A percentile compares a stretch with the other conserved stretches of the same genome.
Evolutionary conservation across 2,888 invertebrate species (phyloP).

Genomic region (Troilus luridus): DNA sequence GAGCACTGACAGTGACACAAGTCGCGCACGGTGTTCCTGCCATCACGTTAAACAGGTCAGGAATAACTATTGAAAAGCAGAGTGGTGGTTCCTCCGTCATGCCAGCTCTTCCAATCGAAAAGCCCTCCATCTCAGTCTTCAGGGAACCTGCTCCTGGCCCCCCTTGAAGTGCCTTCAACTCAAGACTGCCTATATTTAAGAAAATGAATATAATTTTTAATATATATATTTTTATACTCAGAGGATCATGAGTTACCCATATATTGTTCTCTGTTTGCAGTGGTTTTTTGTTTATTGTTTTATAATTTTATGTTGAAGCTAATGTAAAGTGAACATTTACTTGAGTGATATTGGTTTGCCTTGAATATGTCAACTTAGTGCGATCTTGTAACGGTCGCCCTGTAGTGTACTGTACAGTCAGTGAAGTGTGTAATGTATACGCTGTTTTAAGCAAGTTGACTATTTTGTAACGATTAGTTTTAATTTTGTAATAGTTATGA

Average conservation of each 20-base stretch:
- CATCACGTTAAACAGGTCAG: constrained; percentile 56
- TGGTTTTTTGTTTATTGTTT: constrained; percentile 35
- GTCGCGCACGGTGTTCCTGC: constrained; percentile 75
- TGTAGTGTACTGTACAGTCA: neutral
- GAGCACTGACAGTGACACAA: constrained; percentile 78
- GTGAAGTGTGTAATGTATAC: constrained; percentile 45
- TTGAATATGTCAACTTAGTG: constrained; percentile 48
- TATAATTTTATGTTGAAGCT: constrained; percentile 1
- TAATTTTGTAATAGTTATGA: constrained; percentile 27
- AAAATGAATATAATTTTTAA: constrained; percentile 34
- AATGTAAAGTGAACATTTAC: constrained; percentile 32
- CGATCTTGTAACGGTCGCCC: neutral
- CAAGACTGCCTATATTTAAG: constrained; percentile 39
- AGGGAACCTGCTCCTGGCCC: constrained; percentile 64
- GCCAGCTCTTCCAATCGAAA: constrained; percentile 65
- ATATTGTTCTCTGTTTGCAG: constrained; percentile 23
- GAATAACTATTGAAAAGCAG: constrained; percentile 65
- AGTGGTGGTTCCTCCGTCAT: constrained; percentile 52
- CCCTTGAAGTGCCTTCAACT: constrained; percentile 55
- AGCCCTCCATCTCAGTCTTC: constrained; percentile 66
- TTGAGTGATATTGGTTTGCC: constrained; percentile 58
- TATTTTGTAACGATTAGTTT: constrained; percentile 34
- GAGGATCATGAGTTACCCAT: constrained; percentile 55
- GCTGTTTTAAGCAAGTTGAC: constrained; percentile 47
- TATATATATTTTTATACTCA: constrained; percentile 57